Conservation (phyloP, 2,888 invertebrate species). For the Rotaria magnacalcarata region DNA sequence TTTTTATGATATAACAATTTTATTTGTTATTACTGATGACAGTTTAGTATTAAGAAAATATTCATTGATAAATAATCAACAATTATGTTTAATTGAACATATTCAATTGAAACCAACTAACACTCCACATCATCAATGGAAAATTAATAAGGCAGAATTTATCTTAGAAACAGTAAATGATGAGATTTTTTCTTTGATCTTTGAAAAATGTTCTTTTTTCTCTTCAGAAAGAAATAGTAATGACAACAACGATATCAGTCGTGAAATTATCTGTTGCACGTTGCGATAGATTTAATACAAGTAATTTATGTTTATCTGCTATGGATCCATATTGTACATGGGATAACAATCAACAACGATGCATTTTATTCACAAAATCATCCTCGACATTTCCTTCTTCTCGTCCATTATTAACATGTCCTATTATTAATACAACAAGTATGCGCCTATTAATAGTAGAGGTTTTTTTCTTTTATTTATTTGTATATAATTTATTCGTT, state of each 20-base stretch:
- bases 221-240: constrained; percentile 69
- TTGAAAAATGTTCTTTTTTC: background rate
- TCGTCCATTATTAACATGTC: constrained; percentile 64
- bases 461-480: background rate
- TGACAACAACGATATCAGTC: constrained; percentile 69
- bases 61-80: constrained; percentile 68
- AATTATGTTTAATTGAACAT: constrained; percentile 79
- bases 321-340: constrained; percentile 92
- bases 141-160: constrained; percentile 1
- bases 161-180: background rate
- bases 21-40: constrained; percentile 74
- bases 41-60: constrained; percentile 73
- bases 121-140: background rate
- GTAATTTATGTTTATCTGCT: constrained; percentile 53
- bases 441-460: constrained; percentile 31
- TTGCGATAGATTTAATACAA: constrained; percentile 70
- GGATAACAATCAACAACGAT: constrained; percentile 73
- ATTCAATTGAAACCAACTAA: constrained; percentile 64
- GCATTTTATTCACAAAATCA: constrained; percentile 62
- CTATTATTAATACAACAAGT: constrained; percentile 60
- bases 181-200: background rate
- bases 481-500: constrained; percentile 35
- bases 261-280: constrained; percentile 73
- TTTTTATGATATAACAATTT: constrained; percentile 68
- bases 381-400: background rate